Conservation (phyloP, 2,113 vertebrate genomes). For the Meleagris gallopavo region DNA sequence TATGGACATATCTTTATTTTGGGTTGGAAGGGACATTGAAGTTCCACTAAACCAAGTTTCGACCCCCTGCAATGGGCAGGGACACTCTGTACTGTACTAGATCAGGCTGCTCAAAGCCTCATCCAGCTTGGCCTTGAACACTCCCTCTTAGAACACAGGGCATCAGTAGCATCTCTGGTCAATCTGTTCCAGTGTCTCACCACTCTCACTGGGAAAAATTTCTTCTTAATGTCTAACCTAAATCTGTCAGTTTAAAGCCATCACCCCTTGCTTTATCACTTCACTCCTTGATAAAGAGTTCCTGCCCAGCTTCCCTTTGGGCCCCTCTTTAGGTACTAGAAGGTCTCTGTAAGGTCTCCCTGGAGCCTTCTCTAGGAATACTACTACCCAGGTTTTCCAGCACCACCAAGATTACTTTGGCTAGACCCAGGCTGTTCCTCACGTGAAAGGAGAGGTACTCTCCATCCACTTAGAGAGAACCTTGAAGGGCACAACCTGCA, state of each 20-base stretch:
- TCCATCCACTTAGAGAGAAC: too few species aligned
- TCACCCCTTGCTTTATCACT: not conserved
- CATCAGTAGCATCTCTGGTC: not conserved
- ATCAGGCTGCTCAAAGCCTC: not conserved
- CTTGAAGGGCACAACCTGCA: fast-evolving
- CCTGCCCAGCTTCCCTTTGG: not conserved
- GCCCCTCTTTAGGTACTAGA: not conserved
- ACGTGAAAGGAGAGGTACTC: not conserved
- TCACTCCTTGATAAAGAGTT: not conserved
- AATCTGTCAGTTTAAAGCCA: not conserved
- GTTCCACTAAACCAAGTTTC: not conserved
- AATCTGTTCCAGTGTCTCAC: not conserved
- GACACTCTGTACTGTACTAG: not conserved
- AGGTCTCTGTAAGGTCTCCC: too few species aligned
- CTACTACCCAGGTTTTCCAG: not conserved
- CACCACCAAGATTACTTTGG: not conserved
- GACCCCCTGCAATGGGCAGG: not conserved
- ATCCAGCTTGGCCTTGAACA: not conserved
- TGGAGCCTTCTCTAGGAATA: not conserved
- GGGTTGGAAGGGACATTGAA: not conserved
- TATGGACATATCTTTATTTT: not conserved
- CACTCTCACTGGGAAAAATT: not conserved
- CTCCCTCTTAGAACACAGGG: not conserved
- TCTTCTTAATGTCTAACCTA: not conserved
- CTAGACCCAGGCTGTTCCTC: not conserved